Conservation (phyloP, 2,113 vertebrate genomes). For the Atrichornis clamosus region DNA sequence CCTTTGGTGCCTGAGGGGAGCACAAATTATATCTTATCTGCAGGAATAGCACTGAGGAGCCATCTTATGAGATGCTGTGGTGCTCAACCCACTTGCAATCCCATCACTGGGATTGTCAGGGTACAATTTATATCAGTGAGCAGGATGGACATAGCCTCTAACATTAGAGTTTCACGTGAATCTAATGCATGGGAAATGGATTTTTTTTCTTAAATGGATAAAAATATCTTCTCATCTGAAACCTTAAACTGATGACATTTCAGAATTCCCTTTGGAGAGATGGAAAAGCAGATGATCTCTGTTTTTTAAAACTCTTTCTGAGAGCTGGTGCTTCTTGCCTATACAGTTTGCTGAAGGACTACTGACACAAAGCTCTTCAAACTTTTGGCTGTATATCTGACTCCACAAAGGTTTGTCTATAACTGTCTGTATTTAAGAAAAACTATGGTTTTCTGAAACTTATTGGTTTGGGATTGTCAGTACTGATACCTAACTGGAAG, state of each 20-base stretch:
- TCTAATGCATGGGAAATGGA: conserved; percentile 49
- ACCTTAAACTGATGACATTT: conserved; percentile 49
- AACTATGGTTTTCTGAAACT: background rate
- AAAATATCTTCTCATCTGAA: conserved; percentile 47
- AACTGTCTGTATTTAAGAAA: background rate
- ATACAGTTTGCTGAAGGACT: background rate
- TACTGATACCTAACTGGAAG: background rate
- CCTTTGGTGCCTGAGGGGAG: conserved; percentile 56
- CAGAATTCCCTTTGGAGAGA: conserved; percentile 44
- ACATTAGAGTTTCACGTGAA: background rate
- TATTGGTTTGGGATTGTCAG: background rate
- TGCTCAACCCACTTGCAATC: conserved; percentile 7
- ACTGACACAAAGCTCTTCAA: background rate
- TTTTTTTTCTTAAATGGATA: conserved; percentile 45
- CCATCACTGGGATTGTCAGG: conserved; percentile 43
- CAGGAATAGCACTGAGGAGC: conserved; percentile 12
- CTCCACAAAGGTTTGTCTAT: background rate
- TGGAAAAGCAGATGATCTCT: conserved; percentile 15
- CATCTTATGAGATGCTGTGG: background rate
- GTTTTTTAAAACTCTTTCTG: conserved; percentile 22
- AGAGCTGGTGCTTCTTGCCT: background rate
- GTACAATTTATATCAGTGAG: conserved; percentile 33
- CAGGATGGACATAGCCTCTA: background rate
- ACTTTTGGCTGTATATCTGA: background rate
- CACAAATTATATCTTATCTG: conserved; percentile 49